These are phyloP conservation scores for Emmelina monodactyla DNA, from an alignment of 2,888 invertebrate genomes.

Conservation along the genomic window DNA sequence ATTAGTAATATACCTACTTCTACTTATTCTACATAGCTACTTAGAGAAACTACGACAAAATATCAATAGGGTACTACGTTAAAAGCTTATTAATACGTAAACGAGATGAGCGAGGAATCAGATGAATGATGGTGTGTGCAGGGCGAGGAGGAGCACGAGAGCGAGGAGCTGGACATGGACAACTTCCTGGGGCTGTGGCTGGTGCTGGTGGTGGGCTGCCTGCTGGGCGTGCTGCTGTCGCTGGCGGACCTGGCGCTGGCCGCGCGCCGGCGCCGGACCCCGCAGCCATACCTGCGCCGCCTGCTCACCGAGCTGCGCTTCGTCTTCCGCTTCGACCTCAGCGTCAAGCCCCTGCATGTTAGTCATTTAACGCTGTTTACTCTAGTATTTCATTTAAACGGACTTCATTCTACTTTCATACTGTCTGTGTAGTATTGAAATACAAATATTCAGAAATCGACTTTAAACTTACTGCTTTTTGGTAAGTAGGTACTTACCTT, in stretches of 20 bases:
- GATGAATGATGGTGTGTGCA: slow-evolving; percentile 18
- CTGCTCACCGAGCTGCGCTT: slow-evolving; percentile 43
- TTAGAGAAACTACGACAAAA: no score
- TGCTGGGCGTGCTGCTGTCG: slow-evolving; percentile 70
- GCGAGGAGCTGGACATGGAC: slow-evolving; percentile 62
- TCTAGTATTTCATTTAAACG: no score
- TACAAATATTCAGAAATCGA: background rate
- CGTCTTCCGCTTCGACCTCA: slow-evolving; percentile 45
- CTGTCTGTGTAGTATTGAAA: background rate
- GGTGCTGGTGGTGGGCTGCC: slow-evolving; percentile 74
- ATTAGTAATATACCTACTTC: no score
- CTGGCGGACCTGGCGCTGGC: slow-evolving; percentile 65
- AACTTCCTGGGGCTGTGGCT: slow-evolving; percentile 86
- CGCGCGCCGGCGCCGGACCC: slow-evolving; percentile 28
- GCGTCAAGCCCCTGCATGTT: slow-evolving; percentile 41
- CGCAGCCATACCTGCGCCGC: slow-evolving; percentile 25
- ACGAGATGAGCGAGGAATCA: no score
- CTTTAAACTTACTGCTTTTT: no score
- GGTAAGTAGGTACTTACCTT: no score
- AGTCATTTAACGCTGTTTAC: background rate
- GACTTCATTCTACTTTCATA: background rate
- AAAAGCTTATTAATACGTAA: no score
- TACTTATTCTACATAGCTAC: no score
- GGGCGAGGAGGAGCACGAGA: slow-evolving; percentile 34
- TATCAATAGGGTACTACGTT: no score